Conservation (phyloP, 2,797 vertebrate genomes). For the Podarcis siculus region DNA sequence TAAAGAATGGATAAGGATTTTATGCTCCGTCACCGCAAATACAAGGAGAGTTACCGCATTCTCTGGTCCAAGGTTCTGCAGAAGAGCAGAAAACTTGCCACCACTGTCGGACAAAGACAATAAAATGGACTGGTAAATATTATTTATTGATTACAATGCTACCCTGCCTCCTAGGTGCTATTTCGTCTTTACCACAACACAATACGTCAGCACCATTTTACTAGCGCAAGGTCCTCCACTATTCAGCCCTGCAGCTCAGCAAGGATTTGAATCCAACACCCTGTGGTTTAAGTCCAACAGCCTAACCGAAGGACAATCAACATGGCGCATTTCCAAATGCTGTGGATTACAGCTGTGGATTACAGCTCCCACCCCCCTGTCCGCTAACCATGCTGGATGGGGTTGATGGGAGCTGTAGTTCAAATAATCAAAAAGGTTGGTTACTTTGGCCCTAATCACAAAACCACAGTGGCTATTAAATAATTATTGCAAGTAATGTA, state of each 20-base stretch:
- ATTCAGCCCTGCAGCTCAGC: no score
- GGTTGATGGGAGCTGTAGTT: no score
- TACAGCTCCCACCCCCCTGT: no score
- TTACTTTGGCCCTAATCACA: not conserved
- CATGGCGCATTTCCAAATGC: no score
- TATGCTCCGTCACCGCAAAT: slow-evolving; percentile 97
- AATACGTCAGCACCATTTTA: not conserved
- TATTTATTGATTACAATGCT: not conserved
- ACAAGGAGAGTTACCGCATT: slow-evolving; percentile 93
- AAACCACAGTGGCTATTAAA: not conserved
- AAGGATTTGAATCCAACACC: no score
- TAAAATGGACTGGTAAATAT: not conserved
- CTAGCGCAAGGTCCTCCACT: not conserved
- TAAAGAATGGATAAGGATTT: slow-evolving; percentile 97
- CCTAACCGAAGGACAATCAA: not conserved
- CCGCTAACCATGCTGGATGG: no score
- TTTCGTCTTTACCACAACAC: not conserved
- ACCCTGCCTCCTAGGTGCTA: not conserved
- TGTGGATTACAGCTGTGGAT: no score
- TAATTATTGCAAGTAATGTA: not conserved
- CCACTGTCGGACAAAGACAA: slow-evolving; percentile 81
- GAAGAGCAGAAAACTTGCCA: slow-evolving; percentile 93
- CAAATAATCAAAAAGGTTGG: no score
- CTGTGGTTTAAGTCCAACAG: not conserved
- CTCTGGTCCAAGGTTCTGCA: slow-evolving; percentile 97